phyloP scores from a whole-genome alignment of 2,888 invertebrate species.

The Meandrusa payeni region DNA sequence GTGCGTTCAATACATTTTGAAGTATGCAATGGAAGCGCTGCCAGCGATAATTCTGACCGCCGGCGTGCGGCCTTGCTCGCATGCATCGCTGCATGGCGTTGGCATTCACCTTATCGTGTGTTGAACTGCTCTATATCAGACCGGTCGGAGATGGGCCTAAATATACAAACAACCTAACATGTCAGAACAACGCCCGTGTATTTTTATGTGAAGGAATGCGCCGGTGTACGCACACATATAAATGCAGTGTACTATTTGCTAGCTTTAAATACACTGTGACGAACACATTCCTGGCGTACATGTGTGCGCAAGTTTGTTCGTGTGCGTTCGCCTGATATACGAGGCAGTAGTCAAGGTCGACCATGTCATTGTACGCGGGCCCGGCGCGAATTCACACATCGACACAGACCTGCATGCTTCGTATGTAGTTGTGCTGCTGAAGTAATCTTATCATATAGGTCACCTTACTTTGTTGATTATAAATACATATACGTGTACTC shows the following conservation, averaged over 20 bases:
- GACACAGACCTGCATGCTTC: conserved; percentile 40
- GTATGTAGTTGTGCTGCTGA: conserved; percentile 58
- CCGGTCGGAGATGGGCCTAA: conserved; percentile 41
- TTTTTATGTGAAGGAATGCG: conserved; percentile 30
- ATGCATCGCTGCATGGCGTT: conserved; percentile 54
- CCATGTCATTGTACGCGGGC: conserved; percentile 77
- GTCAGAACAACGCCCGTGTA: conserved; percentile 32
- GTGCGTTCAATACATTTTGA: conserved; percentile 8
- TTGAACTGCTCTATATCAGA: conserved; percentile 68
- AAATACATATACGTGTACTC: conserved; percentile 38
- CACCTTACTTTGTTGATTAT: conserved; percentile 78
- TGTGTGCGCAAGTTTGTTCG: conserved; percentile 41
- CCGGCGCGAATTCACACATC: conserved; percentile 59
- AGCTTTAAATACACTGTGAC: conserved; percentile 56
- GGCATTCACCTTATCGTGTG: conserved; percentile 74
- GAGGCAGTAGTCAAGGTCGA: conserved; percentile 77
- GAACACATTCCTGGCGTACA: conserved; percentile 52
- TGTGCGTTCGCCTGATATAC: conserved; percentile 54
- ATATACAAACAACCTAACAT: conserved; percentile 36
- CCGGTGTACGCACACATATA: conserved; percentile 32
- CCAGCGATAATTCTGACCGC: conserved; percentile 45
- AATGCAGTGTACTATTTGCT: conserved; percentile 50
- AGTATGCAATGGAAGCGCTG: conserved; percentile 31
- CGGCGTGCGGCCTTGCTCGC: conserved; percentile 64
- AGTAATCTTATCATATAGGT: conserved; percentile 80